phyloP scores from a whole-genome alignment of 2,888 invertebrate species.

The Cepaea hortensis region DNA sequence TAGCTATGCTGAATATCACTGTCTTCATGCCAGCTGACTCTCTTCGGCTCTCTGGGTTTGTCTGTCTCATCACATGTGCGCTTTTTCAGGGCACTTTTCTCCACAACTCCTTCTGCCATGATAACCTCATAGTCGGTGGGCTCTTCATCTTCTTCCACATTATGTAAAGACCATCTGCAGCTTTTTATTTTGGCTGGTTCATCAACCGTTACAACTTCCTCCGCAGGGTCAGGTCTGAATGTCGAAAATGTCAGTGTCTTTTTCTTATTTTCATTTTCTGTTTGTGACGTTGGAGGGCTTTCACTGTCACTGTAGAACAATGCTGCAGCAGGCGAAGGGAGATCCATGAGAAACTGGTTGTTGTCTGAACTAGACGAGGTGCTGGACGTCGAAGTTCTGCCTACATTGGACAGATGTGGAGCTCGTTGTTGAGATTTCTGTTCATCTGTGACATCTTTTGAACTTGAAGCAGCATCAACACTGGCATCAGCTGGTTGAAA shows the following conservation, averaged over 20 bases:
- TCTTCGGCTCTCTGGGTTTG: constrained; percentile 55
- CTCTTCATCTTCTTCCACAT: constrained; percentile 51
- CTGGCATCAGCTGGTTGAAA: not conserved
- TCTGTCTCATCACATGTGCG: constrained; percentile 24
- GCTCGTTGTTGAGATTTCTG: constrained; percentile 18
- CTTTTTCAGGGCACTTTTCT: constrained; percentile 39
- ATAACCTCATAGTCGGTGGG: constrained; percentile 39
- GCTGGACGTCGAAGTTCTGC: constrained; percentile 17
- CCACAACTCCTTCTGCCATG: constrained; percentile 41
- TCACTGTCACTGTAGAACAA: constrained; percentile 57
- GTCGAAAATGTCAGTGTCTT: constrained; percentile 54
- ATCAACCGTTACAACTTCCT: constrained; percentile 31
- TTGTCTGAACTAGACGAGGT: constrained; percentile 28
- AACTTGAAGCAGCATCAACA: not conserved
- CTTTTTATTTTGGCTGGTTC: constrained; percentile 39
- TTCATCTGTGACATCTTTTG: not conserved
- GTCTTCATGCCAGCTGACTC: constrained; percentile 66
- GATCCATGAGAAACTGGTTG: constrained; percentile 53
- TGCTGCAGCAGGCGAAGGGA: constrained; percentile 62
- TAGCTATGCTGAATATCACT: constrained; percentile 53
- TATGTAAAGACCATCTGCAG: constrained; percentile 54
- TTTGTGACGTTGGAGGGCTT: constrained; percentile 54
- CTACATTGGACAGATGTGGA: constrained; percentile 14
- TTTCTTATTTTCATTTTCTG: not conserved
- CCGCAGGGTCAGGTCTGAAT: constrained; percentile 54